These are phyloP conservation scores for Epizoanthus scotinus DNA, from an alignment of 92 coral and sea anemone genomes.

Conservation along the genomic window DNA sequence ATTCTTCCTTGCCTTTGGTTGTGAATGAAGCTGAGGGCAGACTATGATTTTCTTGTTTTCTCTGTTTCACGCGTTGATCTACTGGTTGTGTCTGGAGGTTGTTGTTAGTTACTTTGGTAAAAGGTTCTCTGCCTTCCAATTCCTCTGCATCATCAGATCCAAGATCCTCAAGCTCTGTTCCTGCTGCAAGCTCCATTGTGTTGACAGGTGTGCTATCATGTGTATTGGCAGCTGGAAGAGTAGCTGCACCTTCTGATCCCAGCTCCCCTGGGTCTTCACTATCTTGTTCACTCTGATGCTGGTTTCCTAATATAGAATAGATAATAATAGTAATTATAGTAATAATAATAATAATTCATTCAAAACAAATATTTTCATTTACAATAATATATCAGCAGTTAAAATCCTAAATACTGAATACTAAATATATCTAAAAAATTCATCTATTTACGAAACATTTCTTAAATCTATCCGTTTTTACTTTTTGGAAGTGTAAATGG, in stretches of 20 bases:
- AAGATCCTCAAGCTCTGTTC: background rate
- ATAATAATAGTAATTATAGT: too few species aligned
- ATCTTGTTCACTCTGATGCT: background rate
- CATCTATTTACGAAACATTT: too few species aligned
- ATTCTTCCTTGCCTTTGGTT: background rate
- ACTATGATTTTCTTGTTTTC: background rate
- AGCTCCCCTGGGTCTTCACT: conserved; percentile 21
- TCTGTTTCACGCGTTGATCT: background rate
- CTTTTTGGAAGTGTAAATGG: too few species aligned
- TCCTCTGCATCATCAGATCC: background rate
- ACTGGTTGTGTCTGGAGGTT: background rate
- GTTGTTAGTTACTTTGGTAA: background rate
- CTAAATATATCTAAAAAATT: too few species aligned
- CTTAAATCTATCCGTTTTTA: too few species aligned
- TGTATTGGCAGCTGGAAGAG: background rate
- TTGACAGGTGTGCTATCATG: background rate
- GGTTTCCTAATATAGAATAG: background rate
- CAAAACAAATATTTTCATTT: too few species aligned
- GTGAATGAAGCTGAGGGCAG: background rate
- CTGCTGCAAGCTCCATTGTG: background rate
- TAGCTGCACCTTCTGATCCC: conserved; percentile 27
- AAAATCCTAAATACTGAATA: too few species aligned
- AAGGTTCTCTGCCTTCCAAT: background rate
- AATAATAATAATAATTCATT: too few species aligned
- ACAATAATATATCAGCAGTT: too few species aligned